phyloP scores from a whole-genome alignment of 2,113 vertebrate genomes.

The Pseudorasbora parva region DNA sequence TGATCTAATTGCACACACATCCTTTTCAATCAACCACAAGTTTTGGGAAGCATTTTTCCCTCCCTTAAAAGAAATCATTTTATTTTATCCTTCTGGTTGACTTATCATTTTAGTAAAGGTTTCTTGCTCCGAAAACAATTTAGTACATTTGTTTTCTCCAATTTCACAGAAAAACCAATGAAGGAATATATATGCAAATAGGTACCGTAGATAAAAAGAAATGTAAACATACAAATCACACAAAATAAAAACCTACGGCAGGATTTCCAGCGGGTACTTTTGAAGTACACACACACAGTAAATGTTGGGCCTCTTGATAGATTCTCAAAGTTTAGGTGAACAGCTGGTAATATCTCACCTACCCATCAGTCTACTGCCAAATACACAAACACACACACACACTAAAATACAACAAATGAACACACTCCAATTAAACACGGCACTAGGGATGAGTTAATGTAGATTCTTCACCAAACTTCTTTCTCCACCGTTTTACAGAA shows the following conservation, averaged over 20 bases:
- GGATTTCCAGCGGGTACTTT: slow-evolving; percentile 14
- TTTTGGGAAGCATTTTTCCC: no score
- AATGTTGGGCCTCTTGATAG: slow-evolving; percentile 12
- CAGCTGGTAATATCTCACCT: slow-evolving; percentile 68
- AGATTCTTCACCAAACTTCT: slow-evolving; percentile 4
- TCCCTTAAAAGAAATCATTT: not conserved
- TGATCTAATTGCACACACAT: no score
- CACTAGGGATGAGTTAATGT: slow-evolving; percentile 49
- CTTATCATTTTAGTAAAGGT: not conserved
- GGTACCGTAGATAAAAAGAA: no score
- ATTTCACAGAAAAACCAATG: not conserved
- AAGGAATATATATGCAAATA: no score
- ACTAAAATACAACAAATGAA: slow-evolving; percentile 66
- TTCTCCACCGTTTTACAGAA: not conserved
- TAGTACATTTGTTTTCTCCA: not conserved
- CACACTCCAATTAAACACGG: slow-evolving; percentile 62
- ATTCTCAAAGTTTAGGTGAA: slow-evolving; percentile 61
- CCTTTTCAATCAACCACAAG: no score
- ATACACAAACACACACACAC: not conserved
- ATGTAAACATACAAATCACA: not conserved
- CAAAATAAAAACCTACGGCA: not conserved
- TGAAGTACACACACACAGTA: not conserved
- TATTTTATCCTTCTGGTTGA: not conserved
- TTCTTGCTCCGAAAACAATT: not conserved
- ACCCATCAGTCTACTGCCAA: slow-evolving; percentile 63